A percentile compares a stretch with the other conserved stretches of the same genome.
These are phyloP conservation scores for Dendroctonus valens DNA, from an alignment of 1,140 invertebrate species.

Conservation along the genomic window DNA sequence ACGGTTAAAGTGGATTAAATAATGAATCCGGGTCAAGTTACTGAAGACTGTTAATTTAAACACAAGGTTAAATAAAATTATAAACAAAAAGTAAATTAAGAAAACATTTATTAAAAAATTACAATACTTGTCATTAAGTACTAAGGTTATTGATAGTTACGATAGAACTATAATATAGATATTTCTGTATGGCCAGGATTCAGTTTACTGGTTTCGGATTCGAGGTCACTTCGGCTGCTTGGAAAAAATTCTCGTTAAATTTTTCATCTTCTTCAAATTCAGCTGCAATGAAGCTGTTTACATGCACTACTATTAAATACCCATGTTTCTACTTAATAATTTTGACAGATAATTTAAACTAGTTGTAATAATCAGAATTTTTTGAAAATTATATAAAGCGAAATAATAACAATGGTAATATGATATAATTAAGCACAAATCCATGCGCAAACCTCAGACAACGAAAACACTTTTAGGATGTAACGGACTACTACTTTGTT, in stretches of 20 bases:
- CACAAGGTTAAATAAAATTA: slow-evolving; percentile 13
- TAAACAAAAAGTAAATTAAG: slow-evolving; percentile 28
- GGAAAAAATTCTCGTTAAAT: slow-evolving; percentile 32
- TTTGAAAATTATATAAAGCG: slow-evolving; percentile 4
- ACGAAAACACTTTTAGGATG: too few relatives aligned
- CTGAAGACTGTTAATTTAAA: slow-evolving; percentile 30
- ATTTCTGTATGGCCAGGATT: slow-evolving; percentile 37
- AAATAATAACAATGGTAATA: background rate
- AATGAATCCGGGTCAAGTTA: background rate
- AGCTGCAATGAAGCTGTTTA: slow-evolving; percentile 1
- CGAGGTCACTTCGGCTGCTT: slow-evolving; percentile 40
- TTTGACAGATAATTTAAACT: slow-evolving; percentile 1
- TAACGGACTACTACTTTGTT: too few relatives aligned
- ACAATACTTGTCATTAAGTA: slow-evolving; percentile 33
- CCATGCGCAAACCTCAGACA: too few relatives aligned
- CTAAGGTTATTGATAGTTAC: slow-evolving; percentile 29
- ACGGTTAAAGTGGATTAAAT: background rate
- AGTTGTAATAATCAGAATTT: slow-evolving; percentile 1
- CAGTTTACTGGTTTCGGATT: slow-evolving; percentile 42
- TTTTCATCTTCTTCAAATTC: background rate
- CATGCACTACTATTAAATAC: slow-evolving; percentile 22
- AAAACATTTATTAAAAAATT: slow-evolving; percentile 39
- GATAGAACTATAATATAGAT: slow-evolving; percentile 33
- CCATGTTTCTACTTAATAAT: slow-evolving; percentile 9
- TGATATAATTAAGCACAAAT: too few relatives aligned